Evolutionary conservation across 2,113 vertebrate species (phyloP).

Genomic region (Anhinga anhinga): DNA sequence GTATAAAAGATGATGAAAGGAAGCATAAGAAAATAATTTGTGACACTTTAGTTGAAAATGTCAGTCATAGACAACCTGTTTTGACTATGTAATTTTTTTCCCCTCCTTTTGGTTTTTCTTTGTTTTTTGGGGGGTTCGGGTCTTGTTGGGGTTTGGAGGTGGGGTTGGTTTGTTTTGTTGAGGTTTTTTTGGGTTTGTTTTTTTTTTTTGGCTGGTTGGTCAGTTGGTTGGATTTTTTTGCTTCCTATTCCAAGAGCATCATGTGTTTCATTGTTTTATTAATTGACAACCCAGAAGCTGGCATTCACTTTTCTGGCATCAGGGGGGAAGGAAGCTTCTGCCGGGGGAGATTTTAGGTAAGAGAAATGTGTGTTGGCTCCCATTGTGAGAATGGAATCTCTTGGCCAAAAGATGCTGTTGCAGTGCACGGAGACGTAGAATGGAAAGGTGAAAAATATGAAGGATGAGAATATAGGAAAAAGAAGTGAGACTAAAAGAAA

Average conservation of each 20-base stretch:
- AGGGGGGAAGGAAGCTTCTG: not conserved
- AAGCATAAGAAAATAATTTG: not conserved
- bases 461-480: not conserved
- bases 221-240: too few species aligned
- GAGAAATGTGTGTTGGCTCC: not conserved
- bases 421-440: not conserved
- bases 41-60: not conserved
- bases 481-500: not conserved
- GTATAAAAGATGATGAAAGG: not conserved
- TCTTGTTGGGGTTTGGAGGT: too few species aligned
- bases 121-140: too few species aligned
- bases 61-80: not conserved
- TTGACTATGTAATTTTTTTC: not conserved
- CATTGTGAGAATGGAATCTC: not conserved
- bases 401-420: not conserved
- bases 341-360: not conserved
- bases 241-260: not conserved
- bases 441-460: not conserved
- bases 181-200: not conserved
- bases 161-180: not conserved
- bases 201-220: not conserved
- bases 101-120: not conserved
- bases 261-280: not conserved
- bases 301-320: not conserved
- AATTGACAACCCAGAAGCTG: not conserved